These are phyloP conservation scores for Trematomus loennbergii DNA, from an alignment of 2,113 vertebrate species.

Conservation along the genomic window DNA sequence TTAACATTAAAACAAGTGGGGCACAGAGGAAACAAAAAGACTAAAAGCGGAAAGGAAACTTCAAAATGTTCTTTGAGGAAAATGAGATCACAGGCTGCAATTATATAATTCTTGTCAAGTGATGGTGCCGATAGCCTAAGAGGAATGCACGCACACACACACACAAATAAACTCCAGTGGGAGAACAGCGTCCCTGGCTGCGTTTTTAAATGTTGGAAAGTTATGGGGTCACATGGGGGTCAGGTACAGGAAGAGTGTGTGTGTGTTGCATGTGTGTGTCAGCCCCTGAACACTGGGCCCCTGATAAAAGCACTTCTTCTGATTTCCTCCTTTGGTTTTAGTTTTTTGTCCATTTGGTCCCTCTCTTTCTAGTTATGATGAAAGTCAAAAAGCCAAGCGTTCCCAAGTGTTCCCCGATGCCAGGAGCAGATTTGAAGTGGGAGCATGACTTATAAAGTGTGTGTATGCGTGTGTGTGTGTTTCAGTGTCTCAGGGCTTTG, in stretches of 20 bases:
- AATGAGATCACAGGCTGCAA: slow-evolving; percentile 93
- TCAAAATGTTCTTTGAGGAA: slow-evolving; percentile 91
- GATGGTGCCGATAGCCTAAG: slow-evolving; percentile 90
- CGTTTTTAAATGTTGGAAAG: slow-evolving; percentile 87
- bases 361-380: slow-evolving; percentile 75
- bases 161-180: slow-evolving; percentile 73
- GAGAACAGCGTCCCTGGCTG: slow-evolving; percentile 86
- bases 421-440: slow-evolving; percentile 68
- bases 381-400: slow-evolving; percentile 73
- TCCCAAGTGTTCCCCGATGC: slow-evolving; percentile 77
- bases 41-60: slow-evolving; percentile 84
- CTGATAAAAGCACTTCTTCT: slow-evolving; percentile 79
- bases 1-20: slow-evolving; percentile 79
- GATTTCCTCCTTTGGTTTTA: slow-evolving; percentile 68
- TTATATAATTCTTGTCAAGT: slow-evolving; percentile 96
- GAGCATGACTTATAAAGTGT: slow-evolving; percentile 60
- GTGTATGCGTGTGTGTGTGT: slow-evolving; percentile 53
- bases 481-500: slow-evolving; percentile 33
- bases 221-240: slow-evolving; percentile 88
- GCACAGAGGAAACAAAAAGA: slow-evolving; percentile 75
- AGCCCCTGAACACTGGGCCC: slow-evolving; percentile 60
- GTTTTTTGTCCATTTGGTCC: slow-evolving; percentile 69
- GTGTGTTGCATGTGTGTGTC: slow-evolving; percentile 40
- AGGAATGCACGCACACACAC: slow-evolving; percentile 80
- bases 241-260: slow-evolving; percentile 85